Evolutionary conservation across 1,140 invertebrate genomes (phyloP).

Genomic region (Caenorhabditis latens): DNA sequence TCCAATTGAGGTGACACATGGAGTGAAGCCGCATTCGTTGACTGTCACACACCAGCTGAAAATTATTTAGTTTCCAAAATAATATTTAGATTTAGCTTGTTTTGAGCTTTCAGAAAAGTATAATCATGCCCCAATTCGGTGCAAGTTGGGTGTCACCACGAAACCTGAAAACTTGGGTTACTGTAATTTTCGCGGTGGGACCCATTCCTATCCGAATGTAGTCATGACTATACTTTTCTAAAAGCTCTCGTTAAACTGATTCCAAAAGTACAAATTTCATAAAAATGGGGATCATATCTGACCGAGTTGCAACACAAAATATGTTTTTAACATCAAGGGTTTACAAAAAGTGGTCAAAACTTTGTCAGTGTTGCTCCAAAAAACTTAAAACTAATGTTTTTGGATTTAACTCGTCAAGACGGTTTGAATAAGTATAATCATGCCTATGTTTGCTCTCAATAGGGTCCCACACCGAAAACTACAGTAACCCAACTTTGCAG

Average conservation of each 20-base stretch:
- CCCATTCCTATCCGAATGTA: too few species aligned
- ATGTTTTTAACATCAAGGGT: too few species aligned
- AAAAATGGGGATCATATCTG: neutral
- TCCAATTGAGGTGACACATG: constrained; percentile 25
- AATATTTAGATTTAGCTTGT: neutral
- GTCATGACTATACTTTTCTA: too few species aligned
- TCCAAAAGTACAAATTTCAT: neutral
- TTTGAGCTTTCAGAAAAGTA: neutral
- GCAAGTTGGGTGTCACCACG: neutral
- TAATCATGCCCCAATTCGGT: neutral
- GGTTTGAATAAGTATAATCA: too few species aligned
- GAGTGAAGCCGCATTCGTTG: constrained; percentile 24
- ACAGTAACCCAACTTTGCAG: too few species aligned
- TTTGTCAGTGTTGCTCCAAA: neutral
- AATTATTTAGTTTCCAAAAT: neutral
- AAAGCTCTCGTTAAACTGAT: too few species aligned
- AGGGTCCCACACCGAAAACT: too few species aligned
- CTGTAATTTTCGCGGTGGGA: neutral
- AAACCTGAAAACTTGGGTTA: neutral
- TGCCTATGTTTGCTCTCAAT: too few species aligned
- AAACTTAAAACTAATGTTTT: neutral
- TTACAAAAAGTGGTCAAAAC: neutral
- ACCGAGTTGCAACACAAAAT: too few species aligned
- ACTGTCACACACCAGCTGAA: constrained; percentile 38
- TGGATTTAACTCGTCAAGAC: neutral